These are phyloP conservation scores for Augochlora pura DNA, from an alignment of 1,140 invertebrate species.

Conservation along the genomic window DNA sequence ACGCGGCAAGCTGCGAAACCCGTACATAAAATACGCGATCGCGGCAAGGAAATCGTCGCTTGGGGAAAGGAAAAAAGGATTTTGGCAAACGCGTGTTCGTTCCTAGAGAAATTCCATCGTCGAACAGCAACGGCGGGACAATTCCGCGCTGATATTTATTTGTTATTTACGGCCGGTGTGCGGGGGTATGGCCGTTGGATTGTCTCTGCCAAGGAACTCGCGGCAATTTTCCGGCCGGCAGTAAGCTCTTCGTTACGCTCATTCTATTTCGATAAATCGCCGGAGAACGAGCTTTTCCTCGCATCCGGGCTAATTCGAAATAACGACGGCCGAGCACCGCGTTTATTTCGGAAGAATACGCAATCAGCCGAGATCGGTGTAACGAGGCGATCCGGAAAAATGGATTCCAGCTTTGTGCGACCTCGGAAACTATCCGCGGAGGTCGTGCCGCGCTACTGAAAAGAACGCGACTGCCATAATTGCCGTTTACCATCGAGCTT, in stretches of 20 bases:
- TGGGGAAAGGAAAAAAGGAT: too few species aligned
- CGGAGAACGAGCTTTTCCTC: conserved; percentile 19
- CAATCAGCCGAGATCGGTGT: conserved; percentile 15
- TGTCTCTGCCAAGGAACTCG: conserved; percentile 28
- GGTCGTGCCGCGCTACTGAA: too few species aligned
- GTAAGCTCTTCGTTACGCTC: conserved; percentile 31
- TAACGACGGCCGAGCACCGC: conserved; percentile 7
- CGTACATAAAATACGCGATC: too few species aligned
- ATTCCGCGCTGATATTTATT: conserved; percentile 28
- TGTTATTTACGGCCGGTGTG: conserved; percentile 17
- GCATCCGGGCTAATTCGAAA: conserved; percentile 22
- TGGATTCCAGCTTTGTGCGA: neutral
- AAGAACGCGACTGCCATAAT: too few species aligned
- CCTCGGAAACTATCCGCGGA: too few species aligned
- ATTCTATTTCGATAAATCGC: conserved; percentile 36
- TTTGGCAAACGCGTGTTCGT: too few species aligned
- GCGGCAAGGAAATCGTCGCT: too few species aligned
- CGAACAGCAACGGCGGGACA: neutral
- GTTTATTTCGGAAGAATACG: conserved; percentile 21
- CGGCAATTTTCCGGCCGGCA: conserved; percentile 18
- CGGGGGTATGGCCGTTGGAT: neutral
- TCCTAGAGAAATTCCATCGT: neutral
- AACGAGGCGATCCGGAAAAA: neutral
- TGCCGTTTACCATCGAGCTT: too few species aligned
- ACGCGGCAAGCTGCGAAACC: too few species aligned